Evolutionary conservation across 2,113 vertebrate genomes (phyloP), one percentile per base, ranked within the genome.

Genomic region (Silurus meridionalis): DNA sequence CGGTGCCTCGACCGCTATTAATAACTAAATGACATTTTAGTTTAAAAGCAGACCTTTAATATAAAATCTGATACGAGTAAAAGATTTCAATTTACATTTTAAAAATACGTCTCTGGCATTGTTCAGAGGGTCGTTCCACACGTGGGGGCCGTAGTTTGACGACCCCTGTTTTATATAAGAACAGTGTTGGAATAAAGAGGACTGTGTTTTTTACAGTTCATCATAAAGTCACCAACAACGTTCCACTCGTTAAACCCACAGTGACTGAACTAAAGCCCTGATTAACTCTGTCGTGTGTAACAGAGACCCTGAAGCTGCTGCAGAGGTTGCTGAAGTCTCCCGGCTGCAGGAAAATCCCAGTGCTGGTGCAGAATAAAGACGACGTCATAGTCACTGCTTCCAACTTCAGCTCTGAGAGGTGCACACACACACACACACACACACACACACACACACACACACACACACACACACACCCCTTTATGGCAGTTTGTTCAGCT

Each of bases 401-500:
- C 90, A 99, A 99, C 95, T 99, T 99, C 94, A 99, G 98, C 91
- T 99, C 98, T 0, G 98, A 99, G 95, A 97, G 98, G 98, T 99
- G 93, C 3, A 55, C 21, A 10, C 63, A 82, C 23, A 10, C 14
- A 17, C 66, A 5, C 63, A 28, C 52, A 23, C 71, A 48, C 46
- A 50, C 71, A 74, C 71, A 23, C 48, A 52, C 46, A 4, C 69
- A 48, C 37, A 9, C 37, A 7, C 17, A 46, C 28, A 7, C 28
- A 10, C 71, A 10, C 71, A 63, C 23, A 37, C 13, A 37, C 2
- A 14, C 17, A 57, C 75, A 15, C 50, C 21, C 69, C 37, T 72
- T 6, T 19, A 48, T 0, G 46, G 19, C 3, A 50, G 23, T 48
- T 4, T 69, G 63, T 67, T 52, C 63, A 52, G 58, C 15, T 17